phyloP scores from a whole-genome alignment of 2,888 invertebrate species.

The Cylindroiulus punctatus region DNA sequence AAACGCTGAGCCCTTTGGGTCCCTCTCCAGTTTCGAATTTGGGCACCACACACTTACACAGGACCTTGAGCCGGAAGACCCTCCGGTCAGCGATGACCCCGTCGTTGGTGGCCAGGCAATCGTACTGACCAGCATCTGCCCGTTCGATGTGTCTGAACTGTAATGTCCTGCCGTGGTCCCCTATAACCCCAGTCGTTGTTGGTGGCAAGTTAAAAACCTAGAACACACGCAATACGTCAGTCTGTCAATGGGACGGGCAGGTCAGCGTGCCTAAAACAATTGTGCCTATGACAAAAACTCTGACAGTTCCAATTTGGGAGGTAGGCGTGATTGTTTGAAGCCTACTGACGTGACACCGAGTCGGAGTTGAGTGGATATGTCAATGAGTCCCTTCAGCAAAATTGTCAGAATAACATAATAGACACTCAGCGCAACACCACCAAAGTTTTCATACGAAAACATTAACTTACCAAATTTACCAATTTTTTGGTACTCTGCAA shows the following conservation, averaged over 20 bases:
- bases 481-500: too few relatives aligned
- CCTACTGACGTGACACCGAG: too few relatives aligned
- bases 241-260: neutral
- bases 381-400: too few relatives aligned
- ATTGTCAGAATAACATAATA: too few relatives aligned
- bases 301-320: too few relatives aligned
- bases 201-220: conserved; percentile 16
- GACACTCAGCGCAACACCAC: too few relatives aligned
- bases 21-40: neutral
- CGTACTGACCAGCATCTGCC: neutral
- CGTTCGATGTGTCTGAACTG: neutral
- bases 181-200: conserved; percentile 14
- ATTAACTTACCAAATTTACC: too few relatives aligned
- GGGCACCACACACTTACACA: neutral
- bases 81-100: neutral
- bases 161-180: neutral
- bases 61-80: neutral
- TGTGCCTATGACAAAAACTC: too few relatives aligned
- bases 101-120: neutral
- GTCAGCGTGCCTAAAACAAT: too few relatives aligned
- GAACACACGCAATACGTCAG: neutral
- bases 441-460: too few relatives aligned
- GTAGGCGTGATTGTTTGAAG: too few relatives aligned
- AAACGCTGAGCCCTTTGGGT: neutral
- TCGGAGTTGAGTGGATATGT: too few relatives aligned